Percentiles rank a stretch among this genome's conserved stretches.
These are phyloP conservation scores for Elachura formosa DNA, from an alignment of 2,113 vertebrate species.

Conservation along the genomic window DNA sequence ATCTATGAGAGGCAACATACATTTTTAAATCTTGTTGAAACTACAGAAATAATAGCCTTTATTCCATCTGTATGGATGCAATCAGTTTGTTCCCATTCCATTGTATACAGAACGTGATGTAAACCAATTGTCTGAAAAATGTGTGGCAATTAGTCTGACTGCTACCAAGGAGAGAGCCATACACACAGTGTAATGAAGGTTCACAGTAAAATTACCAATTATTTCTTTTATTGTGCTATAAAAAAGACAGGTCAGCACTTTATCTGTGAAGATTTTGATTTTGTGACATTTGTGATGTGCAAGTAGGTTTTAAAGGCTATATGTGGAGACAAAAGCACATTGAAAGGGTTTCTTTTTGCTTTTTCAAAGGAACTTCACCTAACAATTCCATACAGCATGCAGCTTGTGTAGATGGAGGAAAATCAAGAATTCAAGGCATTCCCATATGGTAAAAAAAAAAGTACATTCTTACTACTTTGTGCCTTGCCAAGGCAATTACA, in stretches of 20 bases:
- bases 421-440: constrained; percentile 27
- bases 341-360: neutral
- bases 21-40: neutral
- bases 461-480: neutral
- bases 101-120: neutral
- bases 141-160: neutral
- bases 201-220: neutral
- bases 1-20: neutral
- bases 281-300: neutral
- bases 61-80: neutral
- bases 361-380: neutral
- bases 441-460: neutral
- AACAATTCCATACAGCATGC: neutral
- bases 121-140: neutral
- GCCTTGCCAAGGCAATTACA: constrained; percentile 37
- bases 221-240: neutral
- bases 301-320: neutral
- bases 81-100: neutral
- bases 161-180: neutral
- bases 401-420: neutral
- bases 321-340: neutral
- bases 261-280: neutral
- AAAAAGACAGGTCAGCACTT: neutral
- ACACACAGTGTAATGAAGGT: neutral
- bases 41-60: neutral